phyloP scores from a whole-genome alignment of 2,797 vertebrate genomes.

The Melanotaenia boesemani region DNA sequence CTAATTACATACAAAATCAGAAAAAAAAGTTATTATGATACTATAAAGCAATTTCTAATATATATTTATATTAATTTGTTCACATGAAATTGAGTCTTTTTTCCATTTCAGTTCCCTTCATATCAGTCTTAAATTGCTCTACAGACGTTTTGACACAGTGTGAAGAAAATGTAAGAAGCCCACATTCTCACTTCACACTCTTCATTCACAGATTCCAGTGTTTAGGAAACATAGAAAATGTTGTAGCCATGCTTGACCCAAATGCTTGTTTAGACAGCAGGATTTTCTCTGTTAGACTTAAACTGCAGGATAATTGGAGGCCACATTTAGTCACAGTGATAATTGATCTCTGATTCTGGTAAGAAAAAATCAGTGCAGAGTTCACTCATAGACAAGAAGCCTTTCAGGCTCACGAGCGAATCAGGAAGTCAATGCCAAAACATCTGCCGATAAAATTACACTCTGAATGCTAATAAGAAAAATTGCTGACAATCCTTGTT shows the following conservation, averaged over 20 bases:
- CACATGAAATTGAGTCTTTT: not conserved
- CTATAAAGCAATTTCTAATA: not conserved
- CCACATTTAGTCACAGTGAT: not conserved
- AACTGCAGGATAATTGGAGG: slow-evolving; percentile 1
- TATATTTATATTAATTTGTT: not conserved
- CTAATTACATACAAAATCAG: not conserved
- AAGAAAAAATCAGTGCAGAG: slow-evolving; percentile 25
- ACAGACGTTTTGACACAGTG: not conserved
- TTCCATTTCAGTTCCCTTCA: not conserved
- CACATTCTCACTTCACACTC: not conserved
- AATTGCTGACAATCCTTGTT: slow-evolving; percentile 73
- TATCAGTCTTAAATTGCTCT: not conserved
- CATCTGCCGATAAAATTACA: slow-evolving; percentile 59
- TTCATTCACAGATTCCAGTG: not conserved
- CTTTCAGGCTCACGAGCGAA: slow-evolving; percentile 26
- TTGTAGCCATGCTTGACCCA: not conserved
- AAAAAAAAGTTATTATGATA: not conserved
- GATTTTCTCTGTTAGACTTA: not conserved
- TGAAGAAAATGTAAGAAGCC: not conserved
- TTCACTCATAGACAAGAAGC: slow-evolving; percentile 27
- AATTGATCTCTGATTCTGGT: slow-evolving; percentile 26
- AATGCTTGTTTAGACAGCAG: not conserved
- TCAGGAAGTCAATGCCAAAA: slow-evolving; percentile 39
- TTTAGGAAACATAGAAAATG: not conserved
- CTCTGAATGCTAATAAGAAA: slow-evolving; percentile 67